Percentiles rank a stretch among this genome's conserved stretches.
Conservation (phyloP, 1,140 invertebrate genomes). For the Aphaenogaster floridana region DNA sequence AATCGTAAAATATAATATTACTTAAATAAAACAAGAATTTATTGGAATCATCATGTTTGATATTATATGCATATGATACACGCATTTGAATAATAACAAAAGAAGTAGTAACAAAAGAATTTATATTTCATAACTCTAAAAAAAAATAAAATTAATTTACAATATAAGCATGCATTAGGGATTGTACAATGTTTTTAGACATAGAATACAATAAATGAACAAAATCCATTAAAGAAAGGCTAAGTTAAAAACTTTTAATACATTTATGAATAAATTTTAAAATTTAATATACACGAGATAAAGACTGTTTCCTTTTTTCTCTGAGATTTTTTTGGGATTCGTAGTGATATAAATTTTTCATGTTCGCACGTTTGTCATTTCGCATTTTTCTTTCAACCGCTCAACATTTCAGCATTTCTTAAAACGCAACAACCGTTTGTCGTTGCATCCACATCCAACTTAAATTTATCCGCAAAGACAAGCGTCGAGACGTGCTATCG, state of each 20-base stretch:
- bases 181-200: neutral
- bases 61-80: neutral
- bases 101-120: neutral
- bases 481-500: constrained; percentile 45
- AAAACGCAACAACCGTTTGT: constrained; percentile 23
- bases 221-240: neutral
- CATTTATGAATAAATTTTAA: neutral
- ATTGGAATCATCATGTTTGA: neutral
- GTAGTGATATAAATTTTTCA: neutral
- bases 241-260: neutral
- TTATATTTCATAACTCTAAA: neutral
- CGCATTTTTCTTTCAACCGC: constrained; percentile 13
- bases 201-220: neutral
- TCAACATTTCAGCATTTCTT: neutral
- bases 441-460: constrained; percentile 45
- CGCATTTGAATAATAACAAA: neutral
- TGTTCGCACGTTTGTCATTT: neutral
- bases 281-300: neutral
- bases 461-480: constrained; percentile 56
- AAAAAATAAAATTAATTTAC: neutral
- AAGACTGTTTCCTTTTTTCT: neutral
- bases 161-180: neutral
- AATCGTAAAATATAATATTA: neutral
- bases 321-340: neutral
- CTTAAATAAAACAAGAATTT: neutral